Conservation (phyloP, 2,888 invertebrate species). For the Eupithecia abbreviata region DNA sequence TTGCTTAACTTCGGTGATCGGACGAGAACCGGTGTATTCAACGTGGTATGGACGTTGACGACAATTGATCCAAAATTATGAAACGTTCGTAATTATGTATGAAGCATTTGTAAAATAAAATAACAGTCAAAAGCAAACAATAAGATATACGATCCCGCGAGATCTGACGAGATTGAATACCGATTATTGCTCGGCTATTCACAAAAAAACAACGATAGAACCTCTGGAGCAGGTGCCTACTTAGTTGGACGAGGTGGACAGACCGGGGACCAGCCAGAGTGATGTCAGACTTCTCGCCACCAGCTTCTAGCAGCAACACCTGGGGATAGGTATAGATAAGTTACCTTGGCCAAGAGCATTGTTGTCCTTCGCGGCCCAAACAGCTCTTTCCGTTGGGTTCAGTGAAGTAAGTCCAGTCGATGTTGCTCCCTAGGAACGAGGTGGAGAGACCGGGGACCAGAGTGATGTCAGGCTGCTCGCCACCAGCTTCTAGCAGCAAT, state of each 20-base stretch:
- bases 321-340: conserved; percentile 50
- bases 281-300: conserved; percentile 85
- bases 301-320: conserved; percentile 86
- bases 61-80: not conserved
- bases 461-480: conserved; percentile 85
- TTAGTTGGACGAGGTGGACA: conserved; percentile 76
- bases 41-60: conserved; percentile 56
- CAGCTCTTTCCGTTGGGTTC: conserved; percentile 84
- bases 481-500: conserved; percentile 85
- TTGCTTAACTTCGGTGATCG: conserved; percentile 78
- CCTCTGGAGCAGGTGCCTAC: too few species aligned
- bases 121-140: too few species aligned
- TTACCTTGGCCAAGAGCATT: conserved; percentile 82
- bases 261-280: conserved; percentile 85
- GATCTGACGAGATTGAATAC: too few species aligned
- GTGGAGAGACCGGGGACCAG: conserved; percentile 85
- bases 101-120: too few species aligned
- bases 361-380: conserved; percentile 75
- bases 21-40: conserved; percentile 75
- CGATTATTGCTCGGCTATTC: too few species aligned
- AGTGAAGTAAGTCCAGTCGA: conserved; percentile 87
- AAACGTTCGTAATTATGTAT: not conserved
- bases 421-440: conserved; percentile 81
- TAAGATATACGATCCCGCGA: too few species aligned
- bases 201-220: too few species aligned